These are phyloP conservation scores for Etheostoma cragini DNA, from an alignment of 2,113 vertebrate species.

Conservation along the genomic window DNA sequence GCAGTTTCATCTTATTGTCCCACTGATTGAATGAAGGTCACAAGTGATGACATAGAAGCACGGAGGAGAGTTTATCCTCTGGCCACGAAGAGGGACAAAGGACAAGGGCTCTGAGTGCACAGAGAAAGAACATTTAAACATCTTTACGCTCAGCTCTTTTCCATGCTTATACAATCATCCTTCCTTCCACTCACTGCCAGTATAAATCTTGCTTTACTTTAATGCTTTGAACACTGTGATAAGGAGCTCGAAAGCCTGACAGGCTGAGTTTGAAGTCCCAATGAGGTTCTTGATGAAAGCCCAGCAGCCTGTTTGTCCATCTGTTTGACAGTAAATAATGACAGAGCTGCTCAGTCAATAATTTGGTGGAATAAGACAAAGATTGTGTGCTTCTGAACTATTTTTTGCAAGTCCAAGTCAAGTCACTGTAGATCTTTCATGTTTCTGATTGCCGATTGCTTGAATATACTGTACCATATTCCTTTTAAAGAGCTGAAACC, in stretches of 20 bases:
- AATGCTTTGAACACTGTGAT: slow-evolving; percentile 27
- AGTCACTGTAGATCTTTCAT: background rate
- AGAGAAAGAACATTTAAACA: slow-evolving; percentile 45
- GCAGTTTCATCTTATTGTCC: slow-evolving; percentile 62
- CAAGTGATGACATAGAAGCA: slow-evolving; percentile 66
- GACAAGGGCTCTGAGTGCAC: slow-evolving; percentile 54
- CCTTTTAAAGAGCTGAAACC: background rate
- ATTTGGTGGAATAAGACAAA: background rate
- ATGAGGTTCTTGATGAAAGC: slow-evolving; percentile 32
- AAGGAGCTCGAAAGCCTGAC: slow-evolving; percentile 20
- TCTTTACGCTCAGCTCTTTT: slow-evolving; percentile 49
- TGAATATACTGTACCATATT: background rate
- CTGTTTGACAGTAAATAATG: background rate
- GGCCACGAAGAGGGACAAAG: slow-evolving; percentile 61
- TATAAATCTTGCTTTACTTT: slow-evolving; percentile 40
- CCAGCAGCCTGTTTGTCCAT: slow-evolving; percentile 12
- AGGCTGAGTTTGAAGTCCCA: slow-evolving; percentile 18
- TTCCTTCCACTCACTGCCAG: slow-evolving; percentile 32
- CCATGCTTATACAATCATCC: slow-evolving; percentile 47
- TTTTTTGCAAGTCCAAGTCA: background rate
- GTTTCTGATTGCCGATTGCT: background rate
- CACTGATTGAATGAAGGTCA: slow-evolving; percentile 70
- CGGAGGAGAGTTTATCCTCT: slow-evolving; percentile 61
- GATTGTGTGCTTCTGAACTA: background rate
- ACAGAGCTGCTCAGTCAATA: slow-evolving; percentile 4